Evolutionary conservation across 2,797 vertebrate species (phyloP), one percentile per base, ranked within the genome.

Genomic region (Peromyscus eremicus): DNA sequence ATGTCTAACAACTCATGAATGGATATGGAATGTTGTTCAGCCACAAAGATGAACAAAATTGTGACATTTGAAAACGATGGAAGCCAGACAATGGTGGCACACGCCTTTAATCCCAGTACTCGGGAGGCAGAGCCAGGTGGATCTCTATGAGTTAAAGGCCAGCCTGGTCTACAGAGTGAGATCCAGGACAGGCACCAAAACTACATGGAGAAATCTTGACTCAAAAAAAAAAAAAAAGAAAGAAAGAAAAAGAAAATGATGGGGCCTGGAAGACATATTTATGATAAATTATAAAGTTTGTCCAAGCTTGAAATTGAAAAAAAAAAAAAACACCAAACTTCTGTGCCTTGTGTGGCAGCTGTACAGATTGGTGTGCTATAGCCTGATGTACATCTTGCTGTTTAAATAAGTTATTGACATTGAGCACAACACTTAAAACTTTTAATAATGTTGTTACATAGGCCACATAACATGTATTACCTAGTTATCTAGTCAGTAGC

Each of bases 391-490:
- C 9, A 55, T 76, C 13, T 93, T 66, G 6, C 2, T 66, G 1
- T 71, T 75, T 64, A 89, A 95, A 83, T 29, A 92, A 71, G 86
- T 60, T 80, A 1, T 21, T 93, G 52, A 46, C 70, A 81, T 29
- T 21, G 49, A 83, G 14, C 25, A 68, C 76, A 86, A 94, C 80
- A 11, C 81, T 86, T 94, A 89, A 73, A 68, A 93, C 46, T 5
- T 89, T 76, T 64, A 86, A 86, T n/a, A 46, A 89, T 68, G 1
- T 3, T 82, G 21, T 91, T 71, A 80, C 66, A 62, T 5, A 86
- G 2, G 2, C 13, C 8, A 88, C 5, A 34, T 57, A 89, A 91
- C 71, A n/a, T 84, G 19, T 52, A 68, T 83, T 82, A 37, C 57
- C 81, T 91, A 55, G 27, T 93, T 77, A 37, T 82, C 46, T 85